A percentile compares a stretch with the other conserved stretches of the same genome.
Conservation (phyloP, 2,888 invertebrate genomes). For the Xestobium rufovillosum region DNA sequence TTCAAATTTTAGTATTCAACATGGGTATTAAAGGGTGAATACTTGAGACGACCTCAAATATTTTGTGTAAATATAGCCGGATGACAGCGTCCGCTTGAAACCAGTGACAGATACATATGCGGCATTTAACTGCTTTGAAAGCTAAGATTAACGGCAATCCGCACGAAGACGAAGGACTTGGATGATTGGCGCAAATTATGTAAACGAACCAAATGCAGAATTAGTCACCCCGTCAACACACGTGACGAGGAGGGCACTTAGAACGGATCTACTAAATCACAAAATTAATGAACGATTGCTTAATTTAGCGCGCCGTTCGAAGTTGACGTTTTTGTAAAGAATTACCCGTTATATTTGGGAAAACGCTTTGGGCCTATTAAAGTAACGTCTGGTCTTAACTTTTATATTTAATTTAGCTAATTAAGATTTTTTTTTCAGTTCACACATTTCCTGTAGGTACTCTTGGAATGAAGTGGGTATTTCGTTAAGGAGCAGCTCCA, state of each 20-base stretch:
- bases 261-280: slow-evolving; percentile 30
- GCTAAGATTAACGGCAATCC: slow-evolving; percentile 37
- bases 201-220: slow-evolving; percentile 33
- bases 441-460: no score
- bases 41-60: no score
- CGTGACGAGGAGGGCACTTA: slow-evolving; percentile 12
- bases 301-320: slow-evolving; percentile 35
- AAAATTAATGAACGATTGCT: slow-evolving; percentile 35
- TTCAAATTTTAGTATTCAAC: no score
- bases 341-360: no score
- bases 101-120: slow-evolving; percentile 41
- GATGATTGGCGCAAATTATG: slow-evolving; percentile 43
- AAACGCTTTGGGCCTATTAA: no score
- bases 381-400: no score
- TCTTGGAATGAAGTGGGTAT: no score
- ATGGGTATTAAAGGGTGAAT: no score
- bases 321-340: slow-evolving; percentile 35
- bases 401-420: no score
- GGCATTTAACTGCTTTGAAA: slow-evolving; percentile 39
- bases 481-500: no score
- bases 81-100: slow-evolving; percentile 3
- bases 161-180: slow-evolving; percentile 37
- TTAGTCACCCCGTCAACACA: slow-evolving; percentile 32
- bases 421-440: no score
- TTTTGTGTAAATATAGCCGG: slow-evolving; percentile 2